Evolutionary conservation across 2,113 vertebrate genomes (phyloP), one percentile per base, ranked within the genome.

Genomic region (Zosterops borbonicus): DNA sequence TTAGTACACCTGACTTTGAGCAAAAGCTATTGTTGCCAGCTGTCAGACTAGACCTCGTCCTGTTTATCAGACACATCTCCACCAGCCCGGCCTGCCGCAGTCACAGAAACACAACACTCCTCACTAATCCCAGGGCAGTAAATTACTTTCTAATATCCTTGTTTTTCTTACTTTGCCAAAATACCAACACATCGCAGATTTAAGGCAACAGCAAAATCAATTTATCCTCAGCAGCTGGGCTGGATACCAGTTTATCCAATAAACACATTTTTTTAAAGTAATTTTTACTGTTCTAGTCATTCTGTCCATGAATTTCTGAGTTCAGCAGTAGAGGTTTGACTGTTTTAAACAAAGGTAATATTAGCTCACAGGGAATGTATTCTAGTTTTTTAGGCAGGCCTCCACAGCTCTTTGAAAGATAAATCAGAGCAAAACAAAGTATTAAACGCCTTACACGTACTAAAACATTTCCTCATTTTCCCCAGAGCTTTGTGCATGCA

Each of bases 21-120:
- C 91, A 95, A 64, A 83, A 87, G 70, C 92, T 93, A 92, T 95
- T 95, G 91, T 93, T 95, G 94, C 90, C 96, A 97, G 90, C 96
- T 97, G 92, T 95, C 90, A 94, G 96, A 95, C 97, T 96, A 97
- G 96, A 97, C 96, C 94, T 96, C 89, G 94, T 96, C 95, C 97
- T 97, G 95, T 95, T 97, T 97, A 96, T 97, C 95, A 97, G 90
- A 96, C 95, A 96, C 83, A 95, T 90, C 83, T 82, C 71, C 83
- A 94, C 24, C 88, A 95, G 86, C 93, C 92, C 41, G 31, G 76
- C 70, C 92, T 87, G 87, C 87, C 94, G 73, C 84, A 75, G 35
- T 59, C 92, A 42, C 3, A 81, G 75, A 86, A 88, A 92, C 94
- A 90, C 85, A 86, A 53, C 83, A 22, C 83, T 89, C 90, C 82